A percentile compares a stretch with the other conserved stretches of the same genome.
These are phyloP conservation scores for Luperina nickerlii DNA, from an alignment of 2,888 invertebrate species.

Conservation along the genomic window DNA sequence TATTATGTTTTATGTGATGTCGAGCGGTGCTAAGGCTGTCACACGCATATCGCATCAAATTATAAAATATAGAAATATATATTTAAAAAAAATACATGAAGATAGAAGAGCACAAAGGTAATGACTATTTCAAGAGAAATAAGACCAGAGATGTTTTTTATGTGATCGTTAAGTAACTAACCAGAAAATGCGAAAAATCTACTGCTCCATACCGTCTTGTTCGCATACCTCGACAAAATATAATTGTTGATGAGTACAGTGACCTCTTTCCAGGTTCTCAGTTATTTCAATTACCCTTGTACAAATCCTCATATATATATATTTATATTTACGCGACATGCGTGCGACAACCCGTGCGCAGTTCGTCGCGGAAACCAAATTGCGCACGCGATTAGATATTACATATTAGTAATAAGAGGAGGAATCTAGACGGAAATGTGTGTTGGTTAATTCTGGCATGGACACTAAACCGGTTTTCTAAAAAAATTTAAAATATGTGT, in stretches of 20 bases:
- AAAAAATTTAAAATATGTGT: neutral
- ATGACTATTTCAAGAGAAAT: neutral
- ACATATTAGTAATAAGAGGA: too few species aligned
- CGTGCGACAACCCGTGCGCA: neutral
- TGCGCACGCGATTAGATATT: too few species aligned
- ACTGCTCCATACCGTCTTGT: neutral
- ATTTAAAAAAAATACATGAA: neutral
- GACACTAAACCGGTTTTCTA: too few species aligned
- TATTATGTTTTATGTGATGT: neutral
- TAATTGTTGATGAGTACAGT: neutral
- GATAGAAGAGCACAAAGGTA: neutral
- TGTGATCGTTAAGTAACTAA: neutral
- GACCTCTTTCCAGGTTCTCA: neutral
- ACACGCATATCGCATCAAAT: neutral
- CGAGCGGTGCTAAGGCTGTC: neutral
- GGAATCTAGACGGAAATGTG: too few species aligned
- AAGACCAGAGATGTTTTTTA: neutral
- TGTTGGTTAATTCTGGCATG: too few species aligned
- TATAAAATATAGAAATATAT: neutral
- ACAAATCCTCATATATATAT: too few species aligned
- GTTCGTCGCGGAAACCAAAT: too few species aligned
- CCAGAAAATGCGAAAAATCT: neutral
- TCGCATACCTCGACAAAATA: neutral
- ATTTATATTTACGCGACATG: neutral
- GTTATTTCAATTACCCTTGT: neutral